Conservation (phyloP, 2,888 invertebrate species). For the Synergus itoensis region DNA sequence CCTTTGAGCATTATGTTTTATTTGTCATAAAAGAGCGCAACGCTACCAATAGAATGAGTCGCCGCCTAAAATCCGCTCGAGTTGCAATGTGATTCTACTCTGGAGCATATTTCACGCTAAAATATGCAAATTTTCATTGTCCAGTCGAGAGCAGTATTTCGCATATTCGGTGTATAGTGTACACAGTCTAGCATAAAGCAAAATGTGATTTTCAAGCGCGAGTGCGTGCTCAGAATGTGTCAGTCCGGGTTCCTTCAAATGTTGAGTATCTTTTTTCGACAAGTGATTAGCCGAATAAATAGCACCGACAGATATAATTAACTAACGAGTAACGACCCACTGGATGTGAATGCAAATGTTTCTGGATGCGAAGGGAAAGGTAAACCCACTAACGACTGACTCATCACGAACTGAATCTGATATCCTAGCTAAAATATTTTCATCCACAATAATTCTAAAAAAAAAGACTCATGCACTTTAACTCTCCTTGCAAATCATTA, state of each 20-base stretch:
- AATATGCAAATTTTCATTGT: conserved; percentile 40
- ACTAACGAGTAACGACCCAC: conserved; percentile 26
- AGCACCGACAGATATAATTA: conserved; percentile 39
- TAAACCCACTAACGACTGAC: conserved; percentile 32
- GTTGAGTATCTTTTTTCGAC: conserved; percentile 27
- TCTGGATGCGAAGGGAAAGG: conserved; percentile 31
- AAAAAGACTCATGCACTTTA: not conserved
- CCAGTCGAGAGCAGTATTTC: conserved; percentile 25
- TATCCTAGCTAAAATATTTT: conserved; percentile 15
- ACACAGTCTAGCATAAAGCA: conserved; percentile 10
- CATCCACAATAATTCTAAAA: not conserved
- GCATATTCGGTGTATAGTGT: conserved; percentile 23
- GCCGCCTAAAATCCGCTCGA: conserved; percentile 1
- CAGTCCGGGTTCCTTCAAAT: conserved; percentile 1
- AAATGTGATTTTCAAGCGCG: conserved; percentile 38
- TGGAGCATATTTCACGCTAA: conserved; percentile 40
- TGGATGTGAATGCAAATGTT: conserved; percentile 37
- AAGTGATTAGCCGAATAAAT: conserved; percentile 23
- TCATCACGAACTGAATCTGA: conserved; percentile 11
- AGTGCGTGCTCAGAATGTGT: conserved; percentile 20
- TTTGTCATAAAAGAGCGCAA: not conserved
- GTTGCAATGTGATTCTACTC: conserved; percentile 20
- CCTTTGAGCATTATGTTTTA: not conserved
- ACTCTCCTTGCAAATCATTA: no score
- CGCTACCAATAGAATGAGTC: conserved; percentile 2